phyloP scores from a whole-genome alignment of 2,888 invertebrate species.

The Eremobia ochroleuca region DNA sequence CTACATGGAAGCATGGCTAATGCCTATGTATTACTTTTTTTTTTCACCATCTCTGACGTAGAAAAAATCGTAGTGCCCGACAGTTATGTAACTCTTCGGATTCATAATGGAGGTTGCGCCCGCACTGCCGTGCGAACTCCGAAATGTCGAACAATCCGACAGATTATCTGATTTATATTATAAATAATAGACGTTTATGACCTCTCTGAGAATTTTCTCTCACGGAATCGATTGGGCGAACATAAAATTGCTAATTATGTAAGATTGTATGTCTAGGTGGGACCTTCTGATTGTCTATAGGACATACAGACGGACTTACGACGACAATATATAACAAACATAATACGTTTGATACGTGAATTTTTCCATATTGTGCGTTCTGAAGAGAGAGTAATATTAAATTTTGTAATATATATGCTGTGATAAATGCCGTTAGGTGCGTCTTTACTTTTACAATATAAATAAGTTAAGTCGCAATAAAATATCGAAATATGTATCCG shows the following conservation, averaged over 20 bases:
- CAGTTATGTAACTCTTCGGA: constrained; percentile 74
- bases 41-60: constrained; percentile 76
- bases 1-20: constrained; percentile 78
- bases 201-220: constrained; percentile 55
- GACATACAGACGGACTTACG: neutral
- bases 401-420: neutral
- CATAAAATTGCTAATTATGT: constrained; percentile 51
- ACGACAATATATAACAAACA: neutral
- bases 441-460: constrained; percentile 21
- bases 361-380: constrained; percentile 1
- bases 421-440: neutral
- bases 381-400: constrained; percentile 8
- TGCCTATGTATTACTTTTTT: constrained; percentile 82
- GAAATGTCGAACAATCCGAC: constrained; percentile 73
- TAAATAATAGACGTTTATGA: constrained; percentile 68
- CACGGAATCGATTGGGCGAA: constrained; percentile 58
- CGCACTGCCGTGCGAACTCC: constrained; percentile 71
- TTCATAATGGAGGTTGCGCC: constrained; percentile 64
- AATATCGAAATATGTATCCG: constrained; percentile 6
- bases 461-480: constrained; percentile 5
- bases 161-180: constrained; percentile 72
- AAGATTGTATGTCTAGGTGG: constrained; percentile 11
- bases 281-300: neutral
- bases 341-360: constrained; percentile 3
- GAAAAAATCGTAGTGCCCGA: constrained; percentile 69